Evolutionary conservation across 2,797 vertebrate genomes (phyloP).

Genomic region (Okamejei kenojei): DNA sequence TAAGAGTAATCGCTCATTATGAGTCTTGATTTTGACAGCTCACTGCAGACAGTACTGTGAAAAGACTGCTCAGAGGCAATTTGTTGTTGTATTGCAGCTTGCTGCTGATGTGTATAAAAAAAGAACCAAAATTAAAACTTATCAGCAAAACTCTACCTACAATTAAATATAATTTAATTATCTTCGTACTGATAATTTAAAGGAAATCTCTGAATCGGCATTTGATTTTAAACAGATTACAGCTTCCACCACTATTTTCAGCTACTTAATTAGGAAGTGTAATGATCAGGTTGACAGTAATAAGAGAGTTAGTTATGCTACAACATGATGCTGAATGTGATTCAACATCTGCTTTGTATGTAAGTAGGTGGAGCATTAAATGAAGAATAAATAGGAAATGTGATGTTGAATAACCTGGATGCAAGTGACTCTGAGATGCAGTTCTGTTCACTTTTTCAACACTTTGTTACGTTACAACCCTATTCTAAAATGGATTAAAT

Average conservation of each 20-base stretch:
- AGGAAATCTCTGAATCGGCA: background rate
- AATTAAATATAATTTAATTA: conserved; percentile 33
- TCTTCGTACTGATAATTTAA: background rate
- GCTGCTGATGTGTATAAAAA: conserved; percentile 12
- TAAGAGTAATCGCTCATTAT: background rate
- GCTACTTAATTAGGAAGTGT: background rate
- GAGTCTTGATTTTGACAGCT: background rate
- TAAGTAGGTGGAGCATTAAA: background rate
- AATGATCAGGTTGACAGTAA: background rate
- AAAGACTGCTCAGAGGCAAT: background rate
- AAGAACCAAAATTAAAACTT: background rate
- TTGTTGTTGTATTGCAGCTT: conserved; percentile 25
- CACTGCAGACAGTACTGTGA: conserved; percentile 7
- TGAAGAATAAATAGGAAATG: background rate
- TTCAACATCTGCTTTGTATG: background rate
- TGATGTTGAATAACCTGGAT: background rate
- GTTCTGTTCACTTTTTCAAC: too few relatives aligned
- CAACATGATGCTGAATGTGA: conserved; percentile 12
- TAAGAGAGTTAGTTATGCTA: background rate
- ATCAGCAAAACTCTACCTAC: background rate
- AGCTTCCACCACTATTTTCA: background rate
- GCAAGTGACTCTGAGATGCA: background rate
- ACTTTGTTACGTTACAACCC: too few relatives aligned
- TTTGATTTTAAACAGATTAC: background rate
- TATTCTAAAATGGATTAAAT: too few relatives aligned